phyloP scores from a whole-genome alignment of 37 sponge, comb jelly and placozoan species.

The Mnemiopsis leidyi region DNA sequence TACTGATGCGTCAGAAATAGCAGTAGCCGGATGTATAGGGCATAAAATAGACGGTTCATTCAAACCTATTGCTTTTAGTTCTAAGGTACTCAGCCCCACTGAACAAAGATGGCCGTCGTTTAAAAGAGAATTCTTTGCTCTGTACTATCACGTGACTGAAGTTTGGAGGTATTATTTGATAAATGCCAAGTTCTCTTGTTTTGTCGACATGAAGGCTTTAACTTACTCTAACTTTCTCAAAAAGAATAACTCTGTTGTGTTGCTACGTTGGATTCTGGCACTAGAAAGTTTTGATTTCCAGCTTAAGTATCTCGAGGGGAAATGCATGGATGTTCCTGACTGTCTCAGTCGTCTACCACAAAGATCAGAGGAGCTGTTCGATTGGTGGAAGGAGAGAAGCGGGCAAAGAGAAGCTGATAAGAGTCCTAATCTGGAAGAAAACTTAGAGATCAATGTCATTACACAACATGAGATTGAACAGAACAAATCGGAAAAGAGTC shows the following conservation, averaged over 20 bases:
- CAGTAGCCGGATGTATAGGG: slow-evolving; percentile 72
- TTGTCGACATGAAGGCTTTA: slow-evolving; percentile 38
- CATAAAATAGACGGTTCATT: slow-evolving; percentile 63
- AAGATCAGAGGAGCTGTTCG: background rate
- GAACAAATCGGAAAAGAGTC: background rate
- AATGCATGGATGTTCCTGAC: background rate
- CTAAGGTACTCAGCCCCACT: slow-evolving; percentile 66
- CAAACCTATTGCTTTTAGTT: slow-evolving; percentile 67
- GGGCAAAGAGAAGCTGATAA: background rate
- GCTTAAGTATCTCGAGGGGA: background rate
- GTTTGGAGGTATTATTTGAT: slow-evolving; percentile 34
- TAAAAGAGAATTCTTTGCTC: slow-evolving; percentile 30
- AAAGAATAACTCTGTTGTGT: background rate
- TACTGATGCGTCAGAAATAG: slow-evolving; percentile 74
- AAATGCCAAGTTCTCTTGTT: background rate
- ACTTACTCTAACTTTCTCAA: background rate
- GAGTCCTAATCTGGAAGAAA: background rate
- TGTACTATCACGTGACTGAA: slow-evolving; percentile 32
- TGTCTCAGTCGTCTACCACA: slow-evolving; percentile 13
- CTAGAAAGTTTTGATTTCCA: background rate
- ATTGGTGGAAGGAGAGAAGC: background rate
- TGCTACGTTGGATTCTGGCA: slow-evolving; percentile 2
- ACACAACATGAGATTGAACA: background rate
- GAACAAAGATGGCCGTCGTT: slow-evolving; percentile 62
- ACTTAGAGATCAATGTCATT: background rate